Evolutionary conservation across 2,888 invertebrate genomes (phyloP), one percentile per base, ranked within the genome.

Genomic region (Drosophila prostipennis): DNA sequence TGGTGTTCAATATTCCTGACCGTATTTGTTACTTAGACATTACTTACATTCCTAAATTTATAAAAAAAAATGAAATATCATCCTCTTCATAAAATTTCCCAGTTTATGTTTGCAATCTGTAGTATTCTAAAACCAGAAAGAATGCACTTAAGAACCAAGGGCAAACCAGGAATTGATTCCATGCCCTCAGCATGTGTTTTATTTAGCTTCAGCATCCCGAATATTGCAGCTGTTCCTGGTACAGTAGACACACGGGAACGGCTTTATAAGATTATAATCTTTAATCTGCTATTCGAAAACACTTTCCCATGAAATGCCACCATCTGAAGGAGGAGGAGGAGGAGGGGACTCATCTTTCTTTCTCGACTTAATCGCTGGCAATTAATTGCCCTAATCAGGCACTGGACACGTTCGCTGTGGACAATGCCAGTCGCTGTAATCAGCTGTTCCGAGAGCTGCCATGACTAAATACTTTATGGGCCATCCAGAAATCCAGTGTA

Each of bases 341-440:
- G 13, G 10, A 39, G 61, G 45, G 29, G 19, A 23, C 45, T 29
- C 43, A 32, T 37, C 52, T 16, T 29, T 29, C 19, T 13, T 14
- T 72, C 37, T 29, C 32, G 19, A 23, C 51, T 55, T 56, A 54
- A 77, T 88, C 83, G 64, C 52, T 49, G 70, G 64, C 84, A 75
- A 89, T 88, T 82, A 82, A 89, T 87, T 89, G 89, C 78, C 89
- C 75, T 80, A 89, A 82, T 82, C 89, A 77, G 78, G 64, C 83
- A 60, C 72, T 83, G 83, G 64, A 76, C 68, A 61, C 77, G 65
- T 39, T 55, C 51, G 40, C 55, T 49, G 46, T 54, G 65, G 64
- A 64, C 74, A 65, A 63, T 65, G 74, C 23, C 54, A 65, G 84
- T 81, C 53, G 63, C 69, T 61, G 72, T 70, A 89, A 89, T 89